A percentile compares a stretch with the other conserved stretches of the same genome.
Evolutionary conservation across 1,140 invertebrate species (phyloP).

Genomic region (Nebria ingens): DNA sequence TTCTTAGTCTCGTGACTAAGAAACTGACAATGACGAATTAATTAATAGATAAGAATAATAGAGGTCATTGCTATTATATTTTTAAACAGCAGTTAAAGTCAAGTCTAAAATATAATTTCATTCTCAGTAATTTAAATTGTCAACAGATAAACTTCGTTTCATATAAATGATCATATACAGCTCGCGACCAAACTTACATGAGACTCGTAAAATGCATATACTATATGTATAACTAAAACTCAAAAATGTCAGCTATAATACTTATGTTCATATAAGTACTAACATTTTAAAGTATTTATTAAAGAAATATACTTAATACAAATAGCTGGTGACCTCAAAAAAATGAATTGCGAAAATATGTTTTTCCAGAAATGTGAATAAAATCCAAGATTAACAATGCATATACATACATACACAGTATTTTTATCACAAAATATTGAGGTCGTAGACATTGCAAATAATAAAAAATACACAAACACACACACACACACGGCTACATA

Average conservation of each 20-base stretch:
- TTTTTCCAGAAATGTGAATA: background rate
- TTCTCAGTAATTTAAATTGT: background rate
- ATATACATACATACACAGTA: too few relatives aligned
- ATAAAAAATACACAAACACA: background rate
- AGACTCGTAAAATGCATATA: background rate
- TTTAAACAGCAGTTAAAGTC: background rate
- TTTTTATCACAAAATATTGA: conserved; percentile 3
- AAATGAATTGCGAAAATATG: background rate
- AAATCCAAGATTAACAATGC: background rate
- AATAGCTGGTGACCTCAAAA: background rate
- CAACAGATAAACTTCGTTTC: background rate
- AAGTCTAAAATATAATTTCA: background rate
- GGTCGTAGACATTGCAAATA: background rate
- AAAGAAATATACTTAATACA: background rate
- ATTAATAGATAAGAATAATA: conserved; percentile 2
- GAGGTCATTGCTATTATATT: conserved; percentile 4
- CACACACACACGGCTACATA: background rate
- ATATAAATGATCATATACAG: background rate
- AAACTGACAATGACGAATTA: conserved; percentile 1
- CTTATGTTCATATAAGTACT: background rate
- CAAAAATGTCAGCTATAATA: background rate
- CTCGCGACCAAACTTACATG: too few relatives aligned
- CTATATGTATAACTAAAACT: background rate
- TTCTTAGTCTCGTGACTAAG: background rate
- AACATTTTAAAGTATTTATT: background rate